phyloP scores from a whole-genome alignment of 1,140 invertebrate genomes.

The Eciton burchellii region DNA sequence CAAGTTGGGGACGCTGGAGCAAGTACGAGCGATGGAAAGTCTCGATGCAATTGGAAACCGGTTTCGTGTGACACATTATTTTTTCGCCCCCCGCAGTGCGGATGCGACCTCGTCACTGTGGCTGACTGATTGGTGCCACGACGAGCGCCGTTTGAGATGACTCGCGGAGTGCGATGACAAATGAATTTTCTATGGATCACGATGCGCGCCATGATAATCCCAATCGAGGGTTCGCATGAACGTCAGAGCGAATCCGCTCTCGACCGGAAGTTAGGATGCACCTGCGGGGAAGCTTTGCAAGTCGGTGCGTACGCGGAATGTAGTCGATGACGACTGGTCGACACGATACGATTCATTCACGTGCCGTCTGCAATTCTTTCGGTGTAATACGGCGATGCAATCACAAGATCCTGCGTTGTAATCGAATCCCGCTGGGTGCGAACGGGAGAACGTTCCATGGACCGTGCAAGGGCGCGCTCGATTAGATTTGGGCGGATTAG shows the following conservation, averaged over 20 bases:
- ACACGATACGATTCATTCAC: background rate
- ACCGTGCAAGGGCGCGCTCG: conserved; percentile 70
- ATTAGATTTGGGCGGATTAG: conserved; percentile 85
- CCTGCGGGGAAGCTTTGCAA: background rate
- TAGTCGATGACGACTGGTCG: background rate
- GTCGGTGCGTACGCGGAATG: too few species aligned
- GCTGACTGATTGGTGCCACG: conserved; percentile 64
- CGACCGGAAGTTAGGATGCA: too few species aligned
- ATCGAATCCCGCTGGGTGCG: conserved; percentile 69
- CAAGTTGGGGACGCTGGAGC: conserved; percentile 55
- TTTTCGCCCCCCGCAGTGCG: conserved; percentile 62
- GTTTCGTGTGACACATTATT: conserved; percentile 66
- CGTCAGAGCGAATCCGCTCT: too few species aligned
- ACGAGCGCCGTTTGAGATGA: background rate
- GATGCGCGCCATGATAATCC: background rate
- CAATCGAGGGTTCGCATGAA: background rate
- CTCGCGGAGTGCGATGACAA: background rate
- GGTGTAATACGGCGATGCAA: conserved; percentile 18
- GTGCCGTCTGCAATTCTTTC: conserved; percentile 11
- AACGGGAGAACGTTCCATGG: conserved; percentile 54
- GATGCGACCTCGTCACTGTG: conserved; percentile 56
- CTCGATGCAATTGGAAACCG: conserved; percentile 68
- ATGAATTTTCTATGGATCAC: conserved; percentile 22
- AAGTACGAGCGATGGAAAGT: conserved; percentile 51
- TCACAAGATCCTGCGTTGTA: conserved; percentile 71